Percentiles rank a stretch among this genome's conserved stretches.
phyloP scores from a whole-genome alignment of 1,140 invertebrate genomes.

The Drosophila rhopaloa region DNA sequence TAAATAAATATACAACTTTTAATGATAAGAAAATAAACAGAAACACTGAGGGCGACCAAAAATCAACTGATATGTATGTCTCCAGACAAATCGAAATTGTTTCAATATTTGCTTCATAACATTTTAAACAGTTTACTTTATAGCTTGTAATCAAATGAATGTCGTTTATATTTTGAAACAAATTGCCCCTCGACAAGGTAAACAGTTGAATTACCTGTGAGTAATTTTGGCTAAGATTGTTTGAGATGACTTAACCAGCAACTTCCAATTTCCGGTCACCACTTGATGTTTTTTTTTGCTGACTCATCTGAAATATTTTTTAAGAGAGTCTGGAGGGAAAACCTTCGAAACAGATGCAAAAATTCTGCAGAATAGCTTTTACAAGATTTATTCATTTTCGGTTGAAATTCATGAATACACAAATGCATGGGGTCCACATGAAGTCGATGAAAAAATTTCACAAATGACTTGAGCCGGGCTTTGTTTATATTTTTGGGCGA shows the following conservation, averaged over 20 bases:
- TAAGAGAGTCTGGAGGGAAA: slow-evolving; percentile 25
- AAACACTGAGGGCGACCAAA: slow-evolving; percentile 8
- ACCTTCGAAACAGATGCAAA: slow-evolving; percentile 21
- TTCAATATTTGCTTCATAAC: slow-evolving; percentile 25
- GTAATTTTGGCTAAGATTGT: slow-evolving; percentile 3
- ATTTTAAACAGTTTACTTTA: not conserved
- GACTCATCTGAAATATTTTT: slow-evolving; percentile 53
- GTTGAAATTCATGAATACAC: slow-evolving; percentile 36
- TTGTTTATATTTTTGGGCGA: slow-evolving; percentile 36
- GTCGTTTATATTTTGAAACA: slow-evolving; percentile 16
- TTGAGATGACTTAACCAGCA: slow-evolving; percentile 26
- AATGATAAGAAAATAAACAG: slow-evolving; percentile 69
- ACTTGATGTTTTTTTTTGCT: slow-evolving; percentile 37
- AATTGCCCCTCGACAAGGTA: slow-evolving; percentile 15
- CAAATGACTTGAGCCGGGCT: slow-evolving; percentile 15
- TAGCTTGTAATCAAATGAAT: not conserved
- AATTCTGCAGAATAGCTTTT: slow-evolving; percentile 48
- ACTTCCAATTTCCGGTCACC: slow-evolving; percentile 59
- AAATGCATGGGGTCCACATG: slow-evolving; percentile 7
- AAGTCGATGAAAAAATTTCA: slow-evolving; percentile 8
- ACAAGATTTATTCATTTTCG: slow-evolving; percentile 32
- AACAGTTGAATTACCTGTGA: slow-evolving; percentile 15
- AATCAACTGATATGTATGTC: slow-evolving; percentile 20
- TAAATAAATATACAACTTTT: slow-evolving; percentile 73
- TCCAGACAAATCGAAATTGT: slow-evolving; percentile 26